Evolutionary conservation across 2,888 invertebrate species (phyloP).

Genomic region (Catocala fraxini): DNA sequence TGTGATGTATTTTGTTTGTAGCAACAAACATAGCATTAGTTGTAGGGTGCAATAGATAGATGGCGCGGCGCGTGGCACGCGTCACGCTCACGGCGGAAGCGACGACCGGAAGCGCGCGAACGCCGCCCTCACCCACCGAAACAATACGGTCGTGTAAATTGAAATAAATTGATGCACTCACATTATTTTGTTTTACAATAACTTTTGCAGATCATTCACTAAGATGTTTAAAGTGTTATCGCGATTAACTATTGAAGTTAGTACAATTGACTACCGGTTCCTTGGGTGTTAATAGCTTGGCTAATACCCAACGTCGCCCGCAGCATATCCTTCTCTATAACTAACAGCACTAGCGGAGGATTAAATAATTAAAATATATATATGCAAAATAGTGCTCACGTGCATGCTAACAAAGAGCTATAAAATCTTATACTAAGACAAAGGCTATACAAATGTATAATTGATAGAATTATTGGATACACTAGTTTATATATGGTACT

Average conservation of each 20-base stretch:
- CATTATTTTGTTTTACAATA: constrained; percentile 71
- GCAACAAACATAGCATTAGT: constrained; percentile 70
- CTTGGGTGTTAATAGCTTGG: too few relatives aligned
- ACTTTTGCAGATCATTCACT: constrained; percentile 64
- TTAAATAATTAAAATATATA: too few relatives aligned
- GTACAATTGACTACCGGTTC: constrained; percentile 25
- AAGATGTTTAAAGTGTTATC: constrained; percentile 51
- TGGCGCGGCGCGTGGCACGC: constrained; percentile 84
- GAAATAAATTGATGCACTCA: constrained; percentile 85
- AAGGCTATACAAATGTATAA: too few relatives aligned
- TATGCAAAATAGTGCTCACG: too few relatives aligned
- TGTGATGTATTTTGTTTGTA: constrained; percentile 64
- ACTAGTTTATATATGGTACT: too few relatives aligned
- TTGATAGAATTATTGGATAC: too few relatives aligned
- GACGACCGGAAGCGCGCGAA: constrained; percentile 77
- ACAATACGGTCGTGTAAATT: constrained; percentile 85
- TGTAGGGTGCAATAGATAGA: constrained; percentile 82
- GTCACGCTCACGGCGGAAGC: constrained; percentile 82
- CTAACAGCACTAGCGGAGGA: too few relatives aligned
- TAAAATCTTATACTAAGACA: too few relatives aligned
- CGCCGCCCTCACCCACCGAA: constrained; percentile 75
- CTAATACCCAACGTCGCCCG: too few relatives aligned
- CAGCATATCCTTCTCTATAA: too few relatives aligned
- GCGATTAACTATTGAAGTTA: constrained; percentile 17
- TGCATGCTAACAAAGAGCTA: too few relatives aligned